These are phyloP conservation scores for Pantelozetes paolii DNA, from an alignment of 2,888 invertebrate species.

Conservation along the genomic window DNA sequence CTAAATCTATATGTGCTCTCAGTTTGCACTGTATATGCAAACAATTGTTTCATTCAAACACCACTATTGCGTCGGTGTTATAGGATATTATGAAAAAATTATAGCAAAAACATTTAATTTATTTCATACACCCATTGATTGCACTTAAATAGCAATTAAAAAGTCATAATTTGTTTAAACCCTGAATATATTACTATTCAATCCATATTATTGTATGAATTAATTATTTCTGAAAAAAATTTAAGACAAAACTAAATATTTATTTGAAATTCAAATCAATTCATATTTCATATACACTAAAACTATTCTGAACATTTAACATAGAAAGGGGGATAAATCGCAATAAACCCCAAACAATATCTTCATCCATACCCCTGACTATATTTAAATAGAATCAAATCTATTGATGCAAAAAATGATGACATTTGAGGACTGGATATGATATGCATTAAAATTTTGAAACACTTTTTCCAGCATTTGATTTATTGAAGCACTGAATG, in stretches of 20 bases:
- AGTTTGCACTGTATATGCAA: neutral
- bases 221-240: too few relatives aligned
- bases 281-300: too few relatives aligned
- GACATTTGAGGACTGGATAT: neutral
- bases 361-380: too few relatives aligned
- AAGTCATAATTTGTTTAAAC: neutral
- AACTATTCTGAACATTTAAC: too few relatives aligned
- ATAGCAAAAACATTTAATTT: neutral
- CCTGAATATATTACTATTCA: neutral
- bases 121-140: neutral
- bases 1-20: neutral
- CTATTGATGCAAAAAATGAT: neutral
- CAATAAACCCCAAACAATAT: too few relatives aligned
- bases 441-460: slow-evolving; percentile 1
- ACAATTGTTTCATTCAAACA: neutral
- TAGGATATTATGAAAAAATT: neutral
- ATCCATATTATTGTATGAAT: too few relatives aligned
- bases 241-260: too few relatives aligned
- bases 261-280: too few relatives aligned
- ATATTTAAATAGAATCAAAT: slow-evolving; percentile 1
- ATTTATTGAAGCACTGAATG: slow-evolving; percentile 1
- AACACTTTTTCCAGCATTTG: too few relatives aligned
- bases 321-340: too few relatives aligned
- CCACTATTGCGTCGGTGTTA: neutral
- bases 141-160: neutral